Evolutionary conservation across 2,113 vertebrate genomes (phyloP), one percentile per base, ranked within the genome.

Genomic region (Rhinolophus sinicus): DNA sequence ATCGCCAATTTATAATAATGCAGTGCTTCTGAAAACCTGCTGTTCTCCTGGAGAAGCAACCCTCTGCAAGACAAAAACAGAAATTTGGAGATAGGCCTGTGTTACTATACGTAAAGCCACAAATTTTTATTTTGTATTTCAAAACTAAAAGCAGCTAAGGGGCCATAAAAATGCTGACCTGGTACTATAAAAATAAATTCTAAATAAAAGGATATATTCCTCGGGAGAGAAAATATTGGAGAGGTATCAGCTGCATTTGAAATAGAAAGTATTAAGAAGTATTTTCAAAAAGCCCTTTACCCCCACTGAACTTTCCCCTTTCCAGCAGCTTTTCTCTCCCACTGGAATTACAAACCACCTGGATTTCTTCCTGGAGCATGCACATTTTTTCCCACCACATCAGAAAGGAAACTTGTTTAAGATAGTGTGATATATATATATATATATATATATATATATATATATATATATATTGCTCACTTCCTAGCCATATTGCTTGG

Each of bases 1-100:
- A 99, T 99, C 64, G 99, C 99, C 99, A 99, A 98, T 98, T 99
- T 99, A 97, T 99, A 99, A 98, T 99, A 99, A 98, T 99, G 99
- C 38, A 99, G 98, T 0, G 99, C 99, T 98, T 99, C 99, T 47
- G 99, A 98, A 98, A 99, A 99, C 95, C 99, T 99, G 99, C 99
- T 99, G 98, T 99, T 99, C 98, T 99, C 99, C 98, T 99, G 99
- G 26, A 99, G 99, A 94, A 99, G 99, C 97, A 99, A 98, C 97
- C 99, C 99, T 76, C 99, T 99, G 98, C 47, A n/a, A 15, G 90
- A 95, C 21, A 8, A 91, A 47, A 84, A 82, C 84, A 92, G 81
- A 58, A 93, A 91, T 83, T 50, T 58, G 2, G 54, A 95, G 69
- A 76, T 9, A 62, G 0, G 44, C 30, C 72, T 12, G 54, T 16